Base-by-base conservation (phyloP, 2,888 invertebrate species). In the Apeira syringaria region DNA sequence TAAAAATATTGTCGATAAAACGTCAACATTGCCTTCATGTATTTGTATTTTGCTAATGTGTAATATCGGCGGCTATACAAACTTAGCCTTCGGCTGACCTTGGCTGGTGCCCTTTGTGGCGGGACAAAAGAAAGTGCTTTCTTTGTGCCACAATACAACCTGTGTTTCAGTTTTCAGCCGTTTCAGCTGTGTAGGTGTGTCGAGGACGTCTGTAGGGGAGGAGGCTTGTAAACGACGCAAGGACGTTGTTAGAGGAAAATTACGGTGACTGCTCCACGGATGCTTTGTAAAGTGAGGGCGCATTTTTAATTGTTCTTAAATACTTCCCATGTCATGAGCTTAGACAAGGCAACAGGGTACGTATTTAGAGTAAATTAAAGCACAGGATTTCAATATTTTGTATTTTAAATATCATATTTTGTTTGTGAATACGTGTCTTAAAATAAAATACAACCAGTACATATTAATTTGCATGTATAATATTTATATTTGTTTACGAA, bases 91-190 rank as follows among this genome's bases (percentile, higher is more conserved):
- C 61, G 56, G 33, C 13, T 58, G 75, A 56, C 85, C 84, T 83
- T 84, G 80, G 72, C 69, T 66, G 70, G 58, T 66, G 73, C 65
- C 77, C 74, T 78, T 80, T 80, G 74, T 74, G 53, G 46, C 43
- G 51, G 54, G 59, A 80, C 76, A 81, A 82, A 81, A 75, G 79
- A 74, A 78, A 77, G 70, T 61, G 64, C 60, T 60, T 70, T 73
- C 71, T 80, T 79, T 76, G 76, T 74, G 67, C 56, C 61, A 62
- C 50, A 53, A 53, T 49, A 50, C 47, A 52, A 54, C 49, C 46
- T 51, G 57, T 40, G 40, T 59, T 41, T 41, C 31, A 40, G 24
- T 20, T 20, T 20, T 15, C 3, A 15, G 31, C 15, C 20, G 36
- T 33, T 39, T 26, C 38, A 30, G 32, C 28, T 33, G 29, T 32